Percentiles rank a stretch among this genome's conserved stretches.
These are phyloP conservation scores for Temnopleurus reevesii DNA, from an alignment of 53 echinoderm and acorn worm genomes.

Conservation along the genomic window DNA sequence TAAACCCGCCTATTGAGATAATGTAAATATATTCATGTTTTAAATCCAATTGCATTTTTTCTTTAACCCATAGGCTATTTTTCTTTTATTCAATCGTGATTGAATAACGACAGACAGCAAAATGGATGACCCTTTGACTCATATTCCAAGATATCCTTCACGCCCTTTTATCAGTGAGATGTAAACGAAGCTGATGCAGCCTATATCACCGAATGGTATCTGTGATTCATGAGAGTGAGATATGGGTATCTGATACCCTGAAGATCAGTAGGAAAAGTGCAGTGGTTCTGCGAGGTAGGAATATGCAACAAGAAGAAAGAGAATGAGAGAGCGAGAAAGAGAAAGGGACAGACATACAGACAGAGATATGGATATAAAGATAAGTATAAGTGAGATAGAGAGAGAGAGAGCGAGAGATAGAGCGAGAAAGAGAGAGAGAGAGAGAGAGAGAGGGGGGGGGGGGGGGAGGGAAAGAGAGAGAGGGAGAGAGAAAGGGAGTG, in stretches of 20 bases:
- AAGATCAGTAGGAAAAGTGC: slow-evolving; percentile 10
- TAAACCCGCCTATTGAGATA: no score
- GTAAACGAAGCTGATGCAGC: not conserved
- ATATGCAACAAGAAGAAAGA: not conserved
- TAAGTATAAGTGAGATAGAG: not conserved
- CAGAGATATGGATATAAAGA: not conserved
- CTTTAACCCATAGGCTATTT: no score
- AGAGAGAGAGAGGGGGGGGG: not conserved
- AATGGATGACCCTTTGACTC: no score
- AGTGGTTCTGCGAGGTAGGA: not conserved
- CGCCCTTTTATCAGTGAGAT: not conserved
- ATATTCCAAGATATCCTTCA: no score
- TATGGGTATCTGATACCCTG: slow-evolving; percentile 1
- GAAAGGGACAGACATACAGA: not conserved
- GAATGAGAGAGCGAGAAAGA: not conserved
- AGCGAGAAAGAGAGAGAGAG: not conserved
- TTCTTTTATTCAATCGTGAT: no score
- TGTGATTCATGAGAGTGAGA: not conserved
- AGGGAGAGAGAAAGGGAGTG: not conserved
- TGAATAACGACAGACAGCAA: no score
- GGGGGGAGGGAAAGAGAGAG: not conserved
- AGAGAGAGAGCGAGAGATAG: not conserved
- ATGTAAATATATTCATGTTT: no score
- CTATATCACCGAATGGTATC: not conserved
- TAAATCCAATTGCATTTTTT: no score